A percentile compares a stretch with the other conserved stretches of the same genome.
Conservation (phyloP, 2,113 vertebrate species). For the Menidia beryllina region DNA sequence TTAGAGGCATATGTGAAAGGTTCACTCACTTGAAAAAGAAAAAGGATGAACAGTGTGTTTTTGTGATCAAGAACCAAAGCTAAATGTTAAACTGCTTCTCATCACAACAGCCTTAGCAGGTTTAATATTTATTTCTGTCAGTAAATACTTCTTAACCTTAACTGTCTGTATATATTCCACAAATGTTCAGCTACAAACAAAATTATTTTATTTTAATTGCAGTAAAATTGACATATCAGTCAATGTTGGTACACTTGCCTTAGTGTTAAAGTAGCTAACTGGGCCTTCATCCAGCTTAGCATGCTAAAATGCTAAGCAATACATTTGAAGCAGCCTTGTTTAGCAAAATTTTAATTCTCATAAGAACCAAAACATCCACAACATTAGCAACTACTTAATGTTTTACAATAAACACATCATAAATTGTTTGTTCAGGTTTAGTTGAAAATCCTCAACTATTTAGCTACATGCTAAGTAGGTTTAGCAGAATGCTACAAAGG, state of each 20-base stretch:
- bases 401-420: no score
- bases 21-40: neutral
- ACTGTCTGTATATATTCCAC: no score
- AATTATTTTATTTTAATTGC: no score
- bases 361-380: neutral
- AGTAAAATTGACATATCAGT: no score
- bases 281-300: no score
- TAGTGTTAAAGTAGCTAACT: no score
- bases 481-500: neutral
- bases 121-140: neutral
- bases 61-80: neutral
- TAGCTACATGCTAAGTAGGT: neutral
- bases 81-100: constrained; percentile 1
- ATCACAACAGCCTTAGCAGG: neutral
- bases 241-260: no score
- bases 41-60: constrained; percentile 40
- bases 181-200: neutral
- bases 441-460: neutral
- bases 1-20: neutral
- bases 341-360: neutral
- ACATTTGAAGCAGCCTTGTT: no score
- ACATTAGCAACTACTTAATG: neutral
- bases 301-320: constrained; percentile 9
- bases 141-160: no score
- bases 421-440: no score